These are phyloP conservation scores for Gobio occitaniae DNA, from an alignment of 2,797 vertebrate genomes.

Conservation along the genomic window DNA sequence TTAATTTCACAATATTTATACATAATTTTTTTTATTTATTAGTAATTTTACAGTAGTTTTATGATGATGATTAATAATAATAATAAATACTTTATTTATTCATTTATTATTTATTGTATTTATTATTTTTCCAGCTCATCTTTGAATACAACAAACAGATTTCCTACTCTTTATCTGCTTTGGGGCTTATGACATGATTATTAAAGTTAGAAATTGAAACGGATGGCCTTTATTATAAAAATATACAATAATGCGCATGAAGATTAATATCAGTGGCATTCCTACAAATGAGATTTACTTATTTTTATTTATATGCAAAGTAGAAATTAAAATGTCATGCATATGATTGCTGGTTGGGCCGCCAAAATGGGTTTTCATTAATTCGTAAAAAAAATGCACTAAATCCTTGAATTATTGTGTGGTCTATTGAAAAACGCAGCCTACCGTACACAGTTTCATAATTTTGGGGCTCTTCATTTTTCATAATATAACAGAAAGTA, in stretches of 20 bases:
- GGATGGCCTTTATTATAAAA: constrained; percentile 18
- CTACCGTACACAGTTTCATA: neutral
- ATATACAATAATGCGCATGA: neutral
- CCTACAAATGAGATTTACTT: constrained; percentile 42
- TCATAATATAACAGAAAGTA: constrained; percentile 37
- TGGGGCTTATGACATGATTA: neutral
- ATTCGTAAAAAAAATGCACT: neutral
- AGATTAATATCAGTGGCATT: constrained; percentile 29
- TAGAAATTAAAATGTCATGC: constrained; percentile 51
- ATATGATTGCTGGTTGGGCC: constrained; percentile 34
- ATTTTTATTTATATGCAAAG: constrained; percentile 40
- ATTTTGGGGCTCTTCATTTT: neutral
- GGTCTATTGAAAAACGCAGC: neutral
- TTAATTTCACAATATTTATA: neutral
- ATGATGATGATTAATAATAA: neutral
- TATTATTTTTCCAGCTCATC: neutral
- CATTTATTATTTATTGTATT: too few species aligned
- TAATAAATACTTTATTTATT: too few species aligned
- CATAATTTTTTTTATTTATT: neutral
- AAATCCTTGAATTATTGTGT: constrained; percentile 3
- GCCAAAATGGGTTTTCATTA: constrained; percentile 37
- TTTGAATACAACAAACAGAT: neutral
- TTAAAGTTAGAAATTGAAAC: constrained; percentile 15
- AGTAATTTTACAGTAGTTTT: neutral
- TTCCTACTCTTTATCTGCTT: constrained; percentile 1